Evolutionary conservation across 2,888 invertebrate genomes (phyloP).

Genomic region (Liodrosophila aerea): DNA sequence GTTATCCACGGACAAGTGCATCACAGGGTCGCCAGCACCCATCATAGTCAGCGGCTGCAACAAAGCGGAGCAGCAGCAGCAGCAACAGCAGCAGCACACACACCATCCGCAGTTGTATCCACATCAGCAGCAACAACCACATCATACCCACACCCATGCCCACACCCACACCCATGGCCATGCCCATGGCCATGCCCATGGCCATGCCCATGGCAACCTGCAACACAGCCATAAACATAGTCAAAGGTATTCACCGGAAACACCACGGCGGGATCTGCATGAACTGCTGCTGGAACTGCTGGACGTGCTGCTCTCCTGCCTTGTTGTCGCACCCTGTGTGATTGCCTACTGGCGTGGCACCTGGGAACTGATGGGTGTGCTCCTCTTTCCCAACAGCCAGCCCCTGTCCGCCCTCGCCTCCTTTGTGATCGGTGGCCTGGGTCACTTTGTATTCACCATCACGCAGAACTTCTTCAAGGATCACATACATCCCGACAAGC

Average conservation of each 20-base stretch:
- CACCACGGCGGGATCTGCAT: conserved; percentile 64
- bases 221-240: no score
- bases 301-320: conserved; percentile 88
- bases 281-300: conserved; percentile 85
- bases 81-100: conserved; percentile 16
- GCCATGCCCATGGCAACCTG: no score
- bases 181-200: not conserved
- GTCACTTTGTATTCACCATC: conserved; percentile 87
- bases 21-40: conserved; percentile 39
- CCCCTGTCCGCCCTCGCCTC: conserved; percentile 87
- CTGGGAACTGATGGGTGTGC: conserved; percentile 90
- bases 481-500: conserved; percentile 87
- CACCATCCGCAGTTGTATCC: conserved; percentile 34
- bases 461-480: conserved; percentile 86
- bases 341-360: conserved; percentile 94
- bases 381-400: conserved; percentile 86
- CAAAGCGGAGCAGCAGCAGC: conserved; percentile 30
- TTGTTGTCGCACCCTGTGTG: conserved; percentile 90
- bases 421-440: conserved; percentile 87
- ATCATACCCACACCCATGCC: conserved; percentile 36
- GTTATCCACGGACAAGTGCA: conserved; percentile 60
- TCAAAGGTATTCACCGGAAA: conserved; percentile 50
- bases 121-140: conserved; percentile 28
- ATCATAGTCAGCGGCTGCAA: conserved; percentile 49
- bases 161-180: no score